Evolutionary conservation across 1,140 invertebrate species (phyloP).

Genomic region (Monomorium pharaonis): DNA sequence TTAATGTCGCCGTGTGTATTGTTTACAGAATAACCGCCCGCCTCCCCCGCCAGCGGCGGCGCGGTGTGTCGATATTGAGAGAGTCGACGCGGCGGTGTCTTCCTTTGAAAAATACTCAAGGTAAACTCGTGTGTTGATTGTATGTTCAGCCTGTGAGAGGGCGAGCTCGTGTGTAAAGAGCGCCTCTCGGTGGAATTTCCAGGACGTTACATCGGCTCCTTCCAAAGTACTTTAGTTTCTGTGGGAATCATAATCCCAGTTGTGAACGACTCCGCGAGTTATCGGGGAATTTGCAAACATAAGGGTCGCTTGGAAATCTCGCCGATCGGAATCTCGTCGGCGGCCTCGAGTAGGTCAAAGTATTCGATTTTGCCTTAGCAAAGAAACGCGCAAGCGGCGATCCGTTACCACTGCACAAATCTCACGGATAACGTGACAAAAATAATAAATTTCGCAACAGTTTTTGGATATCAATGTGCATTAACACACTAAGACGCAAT

Average conservation of each 20-base stretch:
- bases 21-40: slow-evolving; percentile 75
- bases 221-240: slow-evolving; percentile 68
- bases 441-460: not conserved
- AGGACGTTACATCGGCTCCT: slow-evolving; percentile 70
- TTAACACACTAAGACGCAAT: not conserved
- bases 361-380: slow-evolving; percentile 16
- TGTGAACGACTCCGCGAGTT: slow-evolving; percentile 65
- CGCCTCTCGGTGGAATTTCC: slow-evolving; percentile 69
- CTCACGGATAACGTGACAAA: not conserved
- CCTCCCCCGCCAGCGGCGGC: slow-evolving; percentile 58
- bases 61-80: slow-evolving; percentile 72
- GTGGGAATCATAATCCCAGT: slow-evolving; percentile 69
- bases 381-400: not conserved
- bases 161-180: slow-evolving; percentile 71
- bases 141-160: slow-evolving; percentile 71
- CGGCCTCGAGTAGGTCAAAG: slow-evolving; percentile 23
- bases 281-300: slow-evolving; percentile 60
- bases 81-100: slow-evolving; percentile 70
- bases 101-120: slow-evolving; percentile 79
- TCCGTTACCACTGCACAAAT: not conserved
- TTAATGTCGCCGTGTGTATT: slow-evolving; percentile 77
- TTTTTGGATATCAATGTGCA: not conserved
- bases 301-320: slow-evolving; percentile 52
- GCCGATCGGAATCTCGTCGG: slow-evolving; percentile 41
- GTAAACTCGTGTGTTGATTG: slow-evolving; percentile 74